Percentiles rank a stretch among this genome's conserved stretches.
phyloP scores from a whole-genome alignment of 2,888 invertebrate species.

The Polylopha cassiicola region DNA sequence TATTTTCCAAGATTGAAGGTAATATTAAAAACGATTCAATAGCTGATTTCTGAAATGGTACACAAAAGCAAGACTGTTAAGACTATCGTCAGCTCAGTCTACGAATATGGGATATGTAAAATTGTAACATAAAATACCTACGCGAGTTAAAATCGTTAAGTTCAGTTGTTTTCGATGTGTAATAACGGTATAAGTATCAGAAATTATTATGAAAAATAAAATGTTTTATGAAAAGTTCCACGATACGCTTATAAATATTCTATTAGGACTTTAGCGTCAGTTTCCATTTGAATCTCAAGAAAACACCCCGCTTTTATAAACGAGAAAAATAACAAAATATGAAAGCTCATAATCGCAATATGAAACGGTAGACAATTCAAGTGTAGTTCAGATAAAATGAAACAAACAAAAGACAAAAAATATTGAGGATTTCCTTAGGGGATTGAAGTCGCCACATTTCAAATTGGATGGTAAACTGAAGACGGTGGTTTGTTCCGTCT shows the following conservation, averaged over 20 bases:
- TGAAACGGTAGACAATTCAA: conserved; percentile 31
- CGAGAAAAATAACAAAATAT: neutral
- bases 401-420: conserved; percentile 43
- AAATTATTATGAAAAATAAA: no score
- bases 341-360: conserved; percentile 25
- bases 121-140: no score
- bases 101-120: no score
- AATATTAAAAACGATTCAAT: conserved; percentile 19
- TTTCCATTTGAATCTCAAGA: neutral
- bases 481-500: conserved; percentile 44
- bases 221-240: no score
- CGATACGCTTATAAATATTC: no score
- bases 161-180: no score
- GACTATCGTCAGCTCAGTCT: no score
- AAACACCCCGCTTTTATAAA: conserved; percentile 19
- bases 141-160: no score
- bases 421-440: conserved; percentile 63
- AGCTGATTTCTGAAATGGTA: no score
- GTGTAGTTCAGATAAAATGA: conserved; percentile 46
- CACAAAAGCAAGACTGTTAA: no score
- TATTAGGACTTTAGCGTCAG: no score
- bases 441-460: conserved; percentile 52
- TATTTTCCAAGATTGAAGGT: conserved; percentile 20
- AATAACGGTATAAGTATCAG: no score
- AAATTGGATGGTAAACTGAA: conserved; percentile 62